Evolutionary conservation across 2,888 invertebrate species (phyloP).

Genomic region (Zygothrica quintamaculata): DNA sequence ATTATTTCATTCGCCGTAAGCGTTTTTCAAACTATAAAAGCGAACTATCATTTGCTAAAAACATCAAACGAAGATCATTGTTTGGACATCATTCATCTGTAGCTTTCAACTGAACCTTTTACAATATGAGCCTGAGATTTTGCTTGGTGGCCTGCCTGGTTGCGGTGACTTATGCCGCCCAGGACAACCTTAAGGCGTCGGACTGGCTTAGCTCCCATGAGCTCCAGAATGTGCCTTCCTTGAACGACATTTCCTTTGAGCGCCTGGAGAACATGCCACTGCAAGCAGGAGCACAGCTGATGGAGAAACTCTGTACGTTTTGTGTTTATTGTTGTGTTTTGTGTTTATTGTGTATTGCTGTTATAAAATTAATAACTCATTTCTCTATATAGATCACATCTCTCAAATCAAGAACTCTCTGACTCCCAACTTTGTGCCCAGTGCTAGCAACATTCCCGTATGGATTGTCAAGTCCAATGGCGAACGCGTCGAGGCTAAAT

Average conservation of each 20-base stretch:
- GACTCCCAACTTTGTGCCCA: slow-evolving; percentile 74
- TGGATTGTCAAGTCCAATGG: slow-evolving; percentile 71
- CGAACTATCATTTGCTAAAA: not conserved
- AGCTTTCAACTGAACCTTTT: slow-evolving; percentile 2
- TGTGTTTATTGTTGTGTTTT: too few relatives aligned
- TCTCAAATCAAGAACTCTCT: slow-evolving; percentile 63
- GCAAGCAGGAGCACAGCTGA: slow-evolving; percentile 69
- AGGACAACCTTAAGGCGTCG: slow-evolving; percentile 66
- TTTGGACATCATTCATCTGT: slow-evolving; percentile 63
- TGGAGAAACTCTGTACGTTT: slow-evolving; percentile 77
- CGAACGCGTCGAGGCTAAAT: slow-evolving; percentile 62
- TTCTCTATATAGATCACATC: slow-evolving; percentile 56
- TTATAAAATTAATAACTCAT: not conserved
- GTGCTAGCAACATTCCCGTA: slow-evolving; percentile 72
- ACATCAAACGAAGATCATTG: slow-evolving; percentile 70
- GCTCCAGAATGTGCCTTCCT: slow-evolving; percentile 72
- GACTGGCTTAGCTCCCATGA: slow-evolving; percentile 69
- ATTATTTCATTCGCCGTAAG: slow-evolving; percentile 34
- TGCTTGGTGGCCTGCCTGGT: slow-evolving; percentile 74
- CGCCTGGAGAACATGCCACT: slow-evolving; percentile 72
- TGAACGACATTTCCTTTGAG: slow-evolving; percentile 70
- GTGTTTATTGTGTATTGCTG: too few relatives aligned
- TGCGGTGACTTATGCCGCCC: slow-evolving; percentile 56
- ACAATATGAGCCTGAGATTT: slow-evolving; percentile 59
- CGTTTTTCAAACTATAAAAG: slow-evolving; percentile 58